Base-by-base conservation (phyloP, 2,888 invertebrate species). In the Notocelia uddmanniana region DNA sequence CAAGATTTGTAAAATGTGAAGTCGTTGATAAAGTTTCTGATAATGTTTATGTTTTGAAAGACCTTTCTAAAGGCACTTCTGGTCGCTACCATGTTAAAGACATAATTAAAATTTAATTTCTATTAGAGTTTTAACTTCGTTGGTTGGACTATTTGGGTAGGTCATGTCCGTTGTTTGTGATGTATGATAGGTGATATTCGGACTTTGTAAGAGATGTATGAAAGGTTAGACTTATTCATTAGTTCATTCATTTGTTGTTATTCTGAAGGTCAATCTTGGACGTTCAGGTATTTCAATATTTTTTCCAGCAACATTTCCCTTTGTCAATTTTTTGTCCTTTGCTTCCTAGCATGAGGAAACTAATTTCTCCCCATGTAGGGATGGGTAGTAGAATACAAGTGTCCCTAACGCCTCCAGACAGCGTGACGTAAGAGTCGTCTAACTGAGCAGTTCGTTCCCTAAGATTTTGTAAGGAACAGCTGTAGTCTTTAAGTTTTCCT, bases 1-100 rank as follows among this genome's bases (percentile, higher is more conserved):
- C 70, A 6, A 70, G 26, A 23, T 70, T 70, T 19, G 64, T 70
- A 13, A 70, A 70, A 50, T 70, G 58, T 50, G 34, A 59, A 64
- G 3, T 70, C 1, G 15, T 18, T 10, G 37, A 34, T 8, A 70
- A 70, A 64, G 37, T 64, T 64, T 63, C 63, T 5, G 57, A 64
- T 26, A 34, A 21, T 50, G 70, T 70, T 59, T 70, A 64, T 37
- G 37, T 63, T 50, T 52, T 64, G 10, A 70, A 70, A 23, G 64
- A 70, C 18, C 26, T 67, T 45, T 18, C 18, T 8, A 57, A 57
- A 31, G 55, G 48, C 8, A 62, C 62, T 19, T 45, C 62, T 55
- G 69, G 69, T 45, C 41, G 62, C n/a, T 69, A 23, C 9, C 69
- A 69, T 62, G 55, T 69, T 8, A 69, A 69, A 15, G 69, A 66